phyloP scores from a whole-genome alignment of 2,888 invertebrate genomes.

The Pilophorus perplexus region DNA sequence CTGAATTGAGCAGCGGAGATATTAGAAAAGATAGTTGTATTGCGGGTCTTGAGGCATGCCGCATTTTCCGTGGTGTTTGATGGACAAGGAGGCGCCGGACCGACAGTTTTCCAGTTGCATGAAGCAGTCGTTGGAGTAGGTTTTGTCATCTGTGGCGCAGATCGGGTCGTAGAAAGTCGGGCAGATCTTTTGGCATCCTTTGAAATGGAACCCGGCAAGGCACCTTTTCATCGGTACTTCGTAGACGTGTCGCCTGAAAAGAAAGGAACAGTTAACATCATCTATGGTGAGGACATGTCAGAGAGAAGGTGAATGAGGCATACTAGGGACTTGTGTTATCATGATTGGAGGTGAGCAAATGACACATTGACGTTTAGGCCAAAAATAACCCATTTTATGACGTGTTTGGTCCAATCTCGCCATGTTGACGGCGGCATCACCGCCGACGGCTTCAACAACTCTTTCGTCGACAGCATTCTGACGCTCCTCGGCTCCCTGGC shows the following conservation, averaged over 20 bases:
- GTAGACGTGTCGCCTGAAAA: slow-evolving; percentile 80
- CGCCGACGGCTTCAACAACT: too few relatives aligned
- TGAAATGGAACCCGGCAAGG: slow-evolving; percentile 77
- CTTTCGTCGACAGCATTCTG: too few relatives aligned
- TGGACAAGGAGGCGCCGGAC: slow-evolving; percentile 71
- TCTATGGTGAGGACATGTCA: too few relatives aligned
- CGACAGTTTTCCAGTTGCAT: slow-evolving; percentile 87
- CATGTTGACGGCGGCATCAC: too few relatives aligned
- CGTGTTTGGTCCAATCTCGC: too few relatives aligned
- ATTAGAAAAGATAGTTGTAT: slow-evolving; percentile 72
- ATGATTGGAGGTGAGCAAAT: too few relatives aligned
- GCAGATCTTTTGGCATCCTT: slow-evolving; percentile 83
- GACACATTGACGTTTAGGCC: background rate
- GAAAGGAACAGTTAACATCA: too few relatives aligned
- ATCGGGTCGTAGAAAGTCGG: slow-evolving; percentile 85
- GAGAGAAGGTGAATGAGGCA: too few relatives aligned
- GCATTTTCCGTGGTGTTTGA: slow-evolving; percentile 80
- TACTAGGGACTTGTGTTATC: too few relatives aligned
- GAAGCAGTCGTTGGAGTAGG: slow-evolving; percentile 91
- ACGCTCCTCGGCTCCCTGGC: too few relatives aligned
- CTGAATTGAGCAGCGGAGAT: too few relatives aligned
- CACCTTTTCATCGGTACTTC: slow-evolving; percentile 88
- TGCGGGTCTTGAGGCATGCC: slow-evolving; percentile 80
- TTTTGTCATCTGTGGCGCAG: slow-evolving; percentile 88
- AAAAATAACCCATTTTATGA: background rate